Conservation (phyloP, 2,113 vertebrate genomes). For the Centrocercus urophasianus region DNA sequence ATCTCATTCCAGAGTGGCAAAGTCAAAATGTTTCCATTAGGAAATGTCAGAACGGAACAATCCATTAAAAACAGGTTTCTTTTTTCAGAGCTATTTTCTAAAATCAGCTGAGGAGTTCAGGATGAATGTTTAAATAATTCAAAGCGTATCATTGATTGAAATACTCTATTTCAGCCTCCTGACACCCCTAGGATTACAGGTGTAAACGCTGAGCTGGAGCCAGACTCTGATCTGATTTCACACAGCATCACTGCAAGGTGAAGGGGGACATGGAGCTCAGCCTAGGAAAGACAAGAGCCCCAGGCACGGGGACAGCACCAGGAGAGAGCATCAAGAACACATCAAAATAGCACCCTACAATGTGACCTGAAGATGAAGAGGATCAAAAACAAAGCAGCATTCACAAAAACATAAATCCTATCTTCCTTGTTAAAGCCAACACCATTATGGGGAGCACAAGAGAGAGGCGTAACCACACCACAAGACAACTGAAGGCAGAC, state of each 20-base stretch:
- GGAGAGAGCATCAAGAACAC: neutral
- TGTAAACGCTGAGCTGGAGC: neutral
- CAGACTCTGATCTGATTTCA: neutral
- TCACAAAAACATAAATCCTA: neutral
- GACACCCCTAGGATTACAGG: rapidly evolving
- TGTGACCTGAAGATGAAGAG: neutral
- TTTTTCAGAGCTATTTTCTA: neutral
- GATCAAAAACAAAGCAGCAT: neutral
- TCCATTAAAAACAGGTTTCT: neutral
- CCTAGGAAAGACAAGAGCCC: neutral
- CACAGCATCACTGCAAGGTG: neutral
- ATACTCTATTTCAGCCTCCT: neutral
- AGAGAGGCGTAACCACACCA: neutral
- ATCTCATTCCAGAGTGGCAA: neutral
- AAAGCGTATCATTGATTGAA: neutral
- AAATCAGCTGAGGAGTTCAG: neutral
- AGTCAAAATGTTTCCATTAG: slow-evolving; percentile 11
- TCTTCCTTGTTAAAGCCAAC: neutral
- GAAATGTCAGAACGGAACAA: neutral
- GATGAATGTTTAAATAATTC: neutral
- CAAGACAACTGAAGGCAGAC: neutral
- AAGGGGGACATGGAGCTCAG: neutral
- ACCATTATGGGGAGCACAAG: rapidly evolving
- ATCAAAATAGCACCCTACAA: neutral
- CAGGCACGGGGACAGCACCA: neutral